These are phyloP conservation scores for Tipula unca DNA, from an alignment of 2,888 invertebrate genomes.

Conservation along the genomic window DNA sequence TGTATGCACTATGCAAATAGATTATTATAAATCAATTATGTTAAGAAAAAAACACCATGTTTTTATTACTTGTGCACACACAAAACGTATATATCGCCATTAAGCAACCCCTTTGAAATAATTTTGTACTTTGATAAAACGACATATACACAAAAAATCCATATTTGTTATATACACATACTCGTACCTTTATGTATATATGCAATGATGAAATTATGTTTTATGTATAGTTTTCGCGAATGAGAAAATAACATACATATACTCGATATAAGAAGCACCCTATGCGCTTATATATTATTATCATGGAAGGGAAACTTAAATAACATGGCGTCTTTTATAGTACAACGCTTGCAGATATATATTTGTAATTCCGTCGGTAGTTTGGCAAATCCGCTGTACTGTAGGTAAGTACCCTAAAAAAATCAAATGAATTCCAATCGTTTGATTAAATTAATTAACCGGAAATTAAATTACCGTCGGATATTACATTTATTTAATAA, in stretches of 20 bases:
- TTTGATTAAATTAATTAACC: conserved; percentile 8
- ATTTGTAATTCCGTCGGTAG: neutral
- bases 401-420: neutral
- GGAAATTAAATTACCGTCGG: conserved; percentile 14
- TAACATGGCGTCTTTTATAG: neutral
- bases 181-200: neutral
- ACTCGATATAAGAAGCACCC: neutral
- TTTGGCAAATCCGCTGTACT: neutral
- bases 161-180: neutral
- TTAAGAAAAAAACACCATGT: neutral
- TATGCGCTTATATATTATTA: neutral
- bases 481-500: neutral
- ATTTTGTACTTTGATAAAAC: neutral
- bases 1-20: neutral
- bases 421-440: neutral
- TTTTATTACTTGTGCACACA: conserved; percentile 3
- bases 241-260: neutral
- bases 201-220: neutral
- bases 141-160: neutral
- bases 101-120: neutral
- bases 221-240: neutral
- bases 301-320: neutral
- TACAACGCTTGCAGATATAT: neutral
- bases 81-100: neutral
- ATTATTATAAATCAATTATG: neutral